Base-by-base conservation (phyloP, 2,888 invertebrate genomes). In the Phaedon cochleariae region DNA sequence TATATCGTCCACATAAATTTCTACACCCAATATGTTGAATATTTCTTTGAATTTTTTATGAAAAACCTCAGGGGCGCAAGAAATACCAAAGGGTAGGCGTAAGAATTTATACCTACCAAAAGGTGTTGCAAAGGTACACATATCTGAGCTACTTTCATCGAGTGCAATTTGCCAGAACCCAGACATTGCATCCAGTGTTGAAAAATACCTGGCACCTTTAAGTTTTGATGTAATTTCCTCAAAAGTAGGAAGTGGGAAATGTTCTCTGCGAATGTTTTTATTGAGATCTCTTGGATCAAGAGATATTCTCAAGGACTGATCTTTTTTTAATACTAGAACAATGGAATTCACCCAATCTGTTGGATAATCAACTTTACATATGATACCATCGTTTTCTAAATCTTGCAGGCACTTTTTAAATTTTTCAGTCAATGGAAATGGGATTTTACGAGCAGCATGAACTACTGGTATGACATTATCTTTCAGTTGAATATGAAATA, bases 1-100 rank as follows among this genome's bases (percentile, higher is more conserved):
- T 5, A 78, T 55, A 67, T 78, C 77, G 69, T 79, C 77, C 29
- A 77, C 66, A 62, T 74, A 74, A 5, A 72, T 64, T 37, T 65
- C 65, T 2, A 76, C 71, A 2, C 74, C 75, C 57, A 68, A 60
- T 7, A 72, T 49, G 12, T 62, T 29, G 34, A 76, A 69, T 6
- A 70, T 57, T 29, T 65, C 9, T n/a, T 54, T 59, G 34, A 70
- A 62, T 10, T 22, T 41, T 17, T 59, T 9, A 31, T 60, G 59
- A 46, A 60, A 60, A 1, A 67, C 41, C 29, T 67, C 57, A 15
- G 48, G 46, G 10, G 53, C 53, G n/a, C 45, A 29, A 15, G 53
- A 34, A 15, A 70, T 62, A 9, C 66, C 66, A 66, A 64, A 71
- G 10, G 64, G 60, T 53, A 68, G 46, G n/a, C 69, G 54, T 9